Conservation (phyloP, 2,888 invertebrate genomes). For the Vesta saturnalis region DNA sequence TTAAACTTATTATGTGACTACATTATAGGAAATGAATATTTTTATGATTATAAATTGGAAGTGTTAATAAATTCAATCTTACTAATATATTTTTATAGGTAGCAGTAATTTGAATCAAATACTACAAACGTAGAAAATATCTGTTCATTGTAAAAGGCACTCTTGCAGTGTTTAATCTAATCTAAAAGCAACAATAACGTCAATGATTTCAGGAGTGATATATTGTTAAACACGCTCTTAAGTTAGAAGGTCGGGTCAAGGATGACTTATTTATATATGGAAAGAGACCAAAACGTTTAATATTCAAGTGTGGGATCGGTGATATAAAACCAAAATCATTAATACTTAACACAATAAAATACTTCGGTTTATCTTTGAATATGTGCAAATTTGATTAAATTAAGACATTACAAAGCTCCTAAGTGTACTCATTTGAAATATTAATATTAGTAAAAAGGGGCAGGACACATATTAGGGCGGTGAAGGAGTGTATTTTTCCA, state of each 20-base stretch:
- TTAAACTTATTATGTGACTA: too few species aligned
- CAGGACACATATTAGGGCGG: background rate
- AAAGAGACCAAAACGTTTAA: background rate
- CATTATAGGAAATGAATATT: too few species aligned
- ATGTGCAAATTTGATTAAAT: constrained; percentile 13
- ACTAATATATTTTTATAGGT: too few species aligned
- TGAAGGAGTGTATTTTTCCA: constrained; percentile 12
- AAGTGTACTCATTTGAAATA: background rate
- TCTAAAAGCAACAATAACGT: too few species aligned
- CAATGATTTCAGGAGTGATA: background rate
- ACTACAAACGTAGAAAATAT: too few species aligned
- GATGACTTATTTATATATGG: background rate
- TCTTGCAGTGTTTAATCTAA: too few species aligned
- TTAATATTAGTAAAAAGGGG: background rate
- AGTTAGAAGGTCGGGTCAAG: constrained; percentile 2
- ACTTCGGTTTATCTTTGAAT: constrained; percentile 4
- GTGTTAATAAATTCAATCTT: too few species aligned
- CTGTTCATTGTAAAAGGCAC: too few species aligned
- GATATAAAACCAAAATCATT: constrained; percentile 1
- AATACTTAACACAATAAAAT: constrained; percentile 6
- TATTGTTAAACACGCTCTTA: background rate
- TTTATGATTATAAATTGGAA: too few species aligned
- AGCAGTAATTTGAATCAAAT: too few species aligned
- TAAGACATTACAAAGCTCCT: constrained; percentile 9
- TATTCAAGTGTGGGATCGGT: constrained; percentile 10